Percentiles rank a stretch among this genome's conserved stretches.
Conservation (phyloP, 2,113 vertebrate species). For the Odocoileus hemionus region DNA sequence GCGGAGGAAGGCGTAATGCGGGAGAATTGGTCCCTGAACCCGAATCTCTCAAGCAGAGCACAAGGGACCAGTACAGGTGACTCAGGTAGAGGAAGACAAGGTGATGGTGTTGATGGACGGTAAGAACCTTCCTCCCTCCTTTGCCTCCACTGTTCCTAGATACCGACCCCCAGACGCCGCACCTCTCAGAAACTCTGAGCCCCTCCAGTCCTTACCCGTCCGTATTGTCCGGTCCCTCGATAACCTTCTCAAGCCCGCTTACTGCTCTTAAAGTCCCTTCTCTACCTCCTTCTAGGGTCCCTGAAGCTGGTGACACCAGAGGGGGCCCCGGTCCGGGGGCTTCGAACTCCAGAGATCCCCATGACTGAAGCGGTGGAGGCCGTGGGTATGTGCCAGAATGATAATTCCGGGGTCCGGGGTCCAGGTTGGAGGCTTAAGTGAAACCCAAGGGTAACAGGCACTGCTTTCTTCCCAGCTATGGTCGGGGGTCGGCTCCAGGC, state of each 20-base stretch:
- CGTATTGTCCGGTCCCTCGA: not conserved
- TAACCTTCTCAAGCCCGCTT: not conserved
- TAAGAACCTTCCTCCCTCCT: constrained; percentile 71
- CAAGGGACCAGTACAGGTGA: constrained; percentile 84
- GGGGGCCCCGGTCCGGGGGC: constrained; percentile 73
- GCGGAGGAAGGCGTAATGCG: not conserved
- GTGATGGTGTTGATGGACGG: constrained; percentile 88
- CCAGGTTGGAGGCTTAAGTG: not conserved
- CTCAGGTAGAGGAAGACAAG: constrained; percentile 83
- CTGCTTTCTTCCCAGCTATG: constrained; percentile 78
- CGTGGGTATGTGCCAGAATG: constrained; percentile 77
- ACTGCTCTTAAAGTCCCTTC: not conserved
- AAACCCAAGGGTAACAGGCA: not conserved
- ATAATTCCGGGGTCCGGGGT: not conserved
- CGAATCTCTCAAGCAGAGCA: constrained; percentile 77
- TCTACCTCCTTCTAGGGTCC: constrained; percentile 12
- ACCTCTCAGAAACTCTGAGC: not conserved
- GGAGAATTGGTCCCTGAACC: not conserved
- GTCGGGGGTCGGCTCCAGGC: constrained; percentile 84
- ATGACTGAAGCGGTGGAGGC: constrained; percentile 83
- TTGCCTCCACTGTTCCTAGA: not conserved
- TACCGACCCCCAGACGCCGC: not conserved
- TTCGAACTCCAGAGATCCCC: constrained; percentile 70
- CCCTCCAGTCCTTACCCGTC: not conserved
- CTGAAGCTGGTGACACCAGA: constrained; percentile 84